These are phyloP conservation scores for Arctocebus calabarensis DNA, from an alignment of 2,797 vertebrate species.

Conservation along the genomic window DNA sequence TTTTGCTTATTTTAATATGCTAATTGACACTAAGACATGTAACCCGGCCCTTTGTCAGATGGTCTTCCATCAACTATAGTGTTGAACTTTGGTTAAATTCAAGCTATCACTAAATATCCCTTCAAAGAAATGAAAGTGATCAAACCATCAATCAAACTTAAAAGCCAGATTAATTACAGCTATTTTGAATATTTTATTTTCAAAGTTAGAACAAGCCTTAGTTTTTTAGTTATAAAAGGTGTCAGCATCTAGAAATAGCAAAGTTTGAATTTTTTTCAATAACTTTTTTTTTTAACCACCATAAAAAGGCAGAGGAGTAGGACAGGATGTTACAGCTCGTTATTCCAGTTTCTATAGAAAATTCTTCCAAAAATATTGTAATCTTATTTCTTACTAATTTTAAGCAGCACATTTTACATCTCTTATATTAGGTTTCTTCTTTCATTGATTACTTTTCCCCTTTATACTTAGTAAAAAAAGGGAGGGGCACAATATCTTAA, in stretches of 20 bases:
- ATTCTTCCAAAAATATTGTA: neutral
- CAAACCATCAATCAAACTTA: neutral
- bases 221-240: slow-evolving; percentile 24
- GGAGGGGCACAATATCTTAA: neutral
- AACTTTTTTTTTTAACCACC: neutral
- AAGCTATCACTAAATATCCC: slow-evolving; percentile 1
- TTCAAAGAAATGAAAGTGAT: neutral
- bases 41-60: fast-evolving
- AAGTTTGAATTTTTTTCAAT: neutral
- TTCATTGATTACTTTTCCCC: neutral
- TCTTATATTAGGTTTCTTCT: neutral
- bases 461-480: neutral
- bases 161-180: slow-evolving; percentile 2
- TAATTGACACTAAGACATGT: neutral
- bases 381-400: neutral
- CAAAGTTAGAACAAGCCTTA: slow-evolving; percentile 41
- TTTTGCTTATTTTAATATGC: neutral
- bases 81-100: neutral
- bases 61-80: neutral
- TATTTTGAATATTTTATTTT: neutral
- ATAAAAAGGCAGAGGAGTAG: neutral
- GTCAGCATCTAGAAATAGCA: neutral
- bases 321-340: neutral
- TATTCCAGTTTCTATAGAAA: slow-evolving; percentile 43
- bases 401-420: neutral